Percentiles rank a stretch among this genome's conserved stretches.
phyloP scores from a whole-genome alignment of 2,797 vertebrate genomes.

The Cottoperca gobio region DNA sequence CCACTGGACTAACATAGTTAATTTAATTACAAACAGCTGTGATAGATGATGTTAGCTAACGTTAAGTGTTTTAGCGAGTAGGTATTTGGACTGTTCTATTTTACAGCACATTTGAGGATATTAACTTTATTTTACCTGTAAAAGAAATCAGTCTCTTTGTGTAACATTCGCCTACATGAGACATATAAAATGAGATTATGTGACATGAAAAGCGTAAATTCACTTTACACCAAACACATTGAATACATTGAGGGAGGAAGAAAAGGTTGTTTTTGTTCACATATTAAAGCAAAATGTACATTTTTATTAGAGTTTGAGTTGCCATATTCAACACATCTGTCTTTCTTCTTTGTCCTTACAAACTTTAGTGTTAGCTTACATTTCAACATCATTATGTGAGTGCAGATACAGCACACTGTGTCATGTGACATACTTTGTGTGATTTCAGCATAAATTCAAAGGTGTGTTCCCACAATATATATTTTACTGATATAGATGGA shows the following conservation, averaged over 20 bases:
- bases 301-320: background rate
- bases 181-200: background rate
- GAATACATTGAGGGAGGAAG: accelerated
- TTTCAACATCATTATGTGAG: background rate
- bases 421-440: background rate
- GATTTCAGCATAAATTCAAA: background rate
- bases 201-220: background rate
- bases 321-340: background rate
- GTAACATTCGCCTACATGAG: too few relatives aligned
- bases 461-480: background rate
- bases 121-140: background rate
- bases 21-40: background rate
- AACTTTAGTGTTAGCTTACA: too few relatives aligned
- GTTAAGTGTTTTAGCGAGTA: background rate
- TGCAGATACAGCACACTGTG: background rate
- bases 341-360: background rate
- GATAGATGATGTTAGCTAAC: background rate
- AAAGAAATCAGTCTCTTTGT: background rate
- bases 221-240: background rate
- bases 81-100: too few relatives aligned
- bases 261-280: background rate
- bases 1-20: background rate
- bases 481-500: background rate
- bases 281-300: background rate
- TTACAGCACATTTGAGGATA: background rate